These are phyloP conservation scores for Venusia cambrica DNA, from an alignment of 2,888 invertebrate species.

Conservation along the genomic window DNA sequence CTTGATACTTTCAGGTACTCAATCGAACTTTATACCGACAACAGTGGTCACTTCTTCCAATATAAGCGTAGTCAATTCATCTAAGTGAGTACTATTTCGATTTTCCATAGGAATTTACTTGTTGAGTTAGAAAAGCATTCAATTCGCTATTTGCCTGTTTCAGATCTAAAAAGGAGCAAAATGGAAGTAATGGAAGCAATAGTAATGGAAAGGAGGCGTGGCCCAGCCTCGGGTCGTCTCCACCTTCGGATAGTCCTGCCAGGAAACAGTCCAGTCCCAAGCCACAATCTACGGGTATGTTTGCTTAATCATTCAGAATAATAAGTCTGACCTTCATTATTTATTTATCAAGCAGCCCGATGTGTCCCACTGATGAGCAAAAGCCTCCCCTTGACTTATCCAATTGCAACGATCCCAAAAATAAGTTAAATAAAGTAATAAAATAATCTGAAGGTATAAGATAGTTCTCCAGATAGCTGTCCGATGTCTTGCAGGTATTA, in stretches of 20 bases:
- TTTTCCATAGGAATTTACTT: too few relatives aligned
- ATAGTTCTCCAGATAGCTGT: too few relatives aligned
- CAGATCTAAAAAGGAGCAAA: constrained; percentile 70
- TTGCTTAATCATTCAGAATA: background rate
- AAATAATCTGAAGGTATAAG: too few relatives aligned
- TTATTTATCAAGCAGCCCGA: too few relatives aligned
- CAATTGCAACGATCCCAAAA: too few relatives aligned
- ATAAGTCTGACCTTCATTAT: background rate
- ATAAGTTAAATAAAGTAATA: too few relatives aligned
- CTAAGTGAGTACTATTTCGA: constrained; percentile 63
- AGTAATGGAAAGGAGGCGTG: constrained; percentile 84
- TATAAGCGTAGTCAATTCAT: constrained; percentile 77
- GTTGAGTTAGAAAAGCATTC: constrained; percentile 2
- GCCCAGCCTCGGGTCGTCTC: constrained; percentile 85
- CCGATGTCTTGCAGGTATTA: too few relatives aligned
- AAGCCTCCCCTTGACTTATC: too few relatives aligned
- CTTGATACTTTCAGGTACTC: constrained; percentile 58
- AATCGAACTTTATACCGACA: constrained; percentile 76
- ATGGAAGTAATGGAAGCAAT: constrained; percentile 39
- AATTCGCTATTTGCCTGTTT: constrained; percentile 17
- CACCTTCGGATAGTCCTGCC: constrained; percentile 66
- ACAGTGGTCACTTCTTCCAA: constrained; percentile 77
- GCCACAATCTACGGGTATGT: constrained; percentile 55
- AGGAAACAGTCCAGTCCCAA: constrained; percentile 64
- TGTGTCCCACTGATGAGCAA: too few relatives aligned